These are phyloP conservation scores for Paedocypris sp. DNA, from an alignment of 2,113 vertebrate species.

Conservation along the genomic window DNA sequence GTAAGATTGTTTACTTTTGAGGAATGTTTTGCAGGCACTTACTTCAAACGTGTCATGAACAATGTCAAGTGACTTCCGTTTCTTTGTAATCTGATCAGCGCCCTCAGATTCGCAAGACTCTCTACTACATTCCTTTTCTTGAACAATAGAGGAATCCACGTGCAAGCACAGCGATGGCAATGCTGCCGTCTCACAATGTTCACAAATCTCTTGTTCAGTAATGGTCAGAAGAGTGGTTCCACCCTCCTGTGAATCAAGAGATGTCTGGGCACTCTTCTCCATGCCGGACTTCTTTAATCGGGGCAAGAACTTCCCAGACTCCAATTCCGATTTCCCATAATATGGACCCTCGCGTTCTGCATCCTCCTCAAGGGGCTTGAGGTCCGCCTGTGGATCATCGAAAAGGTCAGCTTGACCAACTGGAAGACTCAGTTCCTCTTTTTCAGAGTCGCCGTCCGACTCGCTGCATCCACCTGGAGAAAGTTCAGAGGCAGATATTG, in stretches of 20 bases:
- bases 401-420: constrained; percentile 73
- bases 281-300: constrained; percentile 94
- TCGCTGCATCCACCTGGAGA: constrained; percentile 89
- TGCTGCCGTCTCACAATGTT: constrained; percentile 65
- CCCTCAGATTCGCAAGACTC: constrained; percentile 69
- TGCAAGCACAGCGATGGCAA: constrained; percentile 47
- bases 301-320: constrained; percentile 94
- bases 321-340: constrained; percentile 94
- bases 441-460: constrained; percentile 93
- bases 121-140: constrained; percentile 64
- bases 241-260: constrained; percentile 95
- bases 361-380: constrained; percentile 95
- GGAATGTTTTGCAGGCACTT: constrained; percentile 33
- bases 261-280: constrained; percentile 99
- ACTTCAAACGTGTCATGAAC: constrained; percentile 77
- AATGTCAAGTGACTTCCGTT: constrained; percentile 68
- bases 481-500: constrained; percentile 92
- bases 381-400: constrained; percentile 90
- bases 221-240: constrained; percentile 63
- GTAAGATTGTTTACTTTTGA: too few relatives aligned
- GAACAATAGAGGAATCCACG: constrained; percentile 60
- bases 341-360: constrained; percentile 93
- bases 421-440: constrained; percentile 76
- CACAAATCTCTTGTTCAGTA: constrained; percentile 70
- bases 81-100: constrained; percentile 66